Conservation (phyloP, 2,113 vertebrate species). For the Aix galericulata region DNA sequence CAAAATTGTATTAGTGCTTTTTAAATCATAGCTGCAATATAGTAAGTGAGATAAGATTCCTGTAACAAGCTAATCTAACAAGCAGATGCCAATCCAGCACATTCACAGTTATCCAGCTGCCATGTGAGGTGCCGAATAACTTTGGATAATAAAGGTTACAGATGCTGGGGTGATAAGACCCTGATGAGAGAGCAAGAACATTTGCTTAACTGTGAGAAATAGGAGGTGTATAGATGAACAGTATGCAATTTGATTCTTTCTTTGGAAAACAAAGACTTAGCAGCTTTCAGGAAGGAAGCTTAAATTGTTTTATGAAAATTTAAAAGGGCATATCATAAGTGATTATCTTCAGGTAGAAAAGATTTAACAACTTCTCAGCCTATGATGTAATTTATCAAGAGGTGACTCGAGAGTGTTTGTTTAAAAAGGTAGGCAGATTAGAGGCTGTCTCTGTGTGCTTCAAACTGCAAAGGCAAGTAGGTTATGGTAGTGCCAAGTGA, state of each 20-base stretch:
- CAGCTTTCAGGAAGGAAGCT: not conserved
- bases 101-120: not conserved
- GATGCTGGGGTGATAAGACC: not conserved
- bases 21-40: not conserved
- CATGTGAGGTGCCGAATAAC: not conserved
- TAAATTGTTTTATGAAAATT: not conserved
- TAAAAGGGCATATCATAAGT: not conserved
- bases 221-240: not conserved
- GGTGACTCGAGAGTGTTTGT: not conserved
- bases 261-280: not conserved
- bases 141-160: not conserved
- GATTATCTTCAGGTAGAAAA: not conserved
- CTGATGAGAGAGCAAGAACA: not conserved
- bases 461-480: not conserved
- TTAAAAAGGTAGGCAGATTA: not conserved
- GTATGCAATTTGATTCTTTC: not conserved
- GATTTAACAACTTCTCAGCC: not conserved
- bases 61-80: slow-evolving; percentile 7
- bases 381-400: not conserved
- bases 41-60: not conserved
- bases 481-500: not conserved
- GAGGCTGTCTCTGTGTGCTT: not conserved
- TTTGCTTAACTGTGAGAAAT: not conserved
- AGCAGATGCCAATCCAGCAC: not conserved
- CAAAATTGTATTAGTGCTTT: not conserved